Evolutionary conservation across 2,797 vertebrate genomes (phyloP), one percentile per base, ranked within the genome.

Genomic region (Pseudopleuronectes americanus): DNA sequence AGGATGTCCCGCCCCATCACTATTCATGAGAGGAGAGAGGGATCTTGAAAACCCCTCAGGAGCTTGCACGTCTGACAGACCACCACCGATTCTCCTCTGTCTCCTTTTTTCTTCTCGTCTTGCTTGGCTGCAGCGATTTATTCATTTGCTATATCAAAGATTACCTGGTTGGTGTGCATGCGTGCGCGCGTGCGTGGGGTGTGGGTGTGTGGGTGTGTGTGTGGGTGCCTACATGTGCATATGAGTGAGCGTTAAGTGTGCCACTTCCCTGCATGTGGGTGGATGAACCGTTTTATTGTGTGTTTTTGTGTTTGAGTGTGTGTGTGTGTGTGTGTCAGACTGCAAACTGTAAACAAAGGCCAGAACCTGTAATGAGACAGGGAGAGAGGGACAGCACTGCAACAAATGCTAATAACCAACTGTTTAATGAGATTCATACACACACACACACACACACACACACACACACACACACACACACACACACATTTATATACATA

Each of bases 111-210:
- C 75, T 84, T 75, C 62, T 76, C 10, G 48, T 82, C 79, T 79
- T 75, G 81, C 87, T 87, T 68, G 80, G 77, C 74, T 72, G 74
- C 68, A 73, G 71, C 76, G 81, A 87, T 89, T 91, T 88, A 90
- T 90, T 85, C 76, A 90, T 90, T 89, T 88, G 78, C 81, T 77
- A 47, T 85, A 91, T 90, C 85, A 89, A 89, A 90, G 82, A 84
- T 84, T 87, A 76, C 85, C 83, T 21, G 21, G 57, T 71, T 60
- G 57, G 45, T 24, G 51, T 52, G 71, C 68, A 76, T 36, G 79
- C 48, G 62, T 57, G 49, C 54, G 38, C 17, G 52, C 68, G 57
- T 58, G 45, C 33, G 48, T 49, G 72, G n/a, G n/a, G n/a, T 72
- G 80, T 28, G 26, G 1, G 26, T 26, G 26, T 26, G 45, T 31